Percentiles rank a stretch among this genome's conserved stretches.
Conservation (phyloP, 2,113 vertebrate genomes). For the Scalopus aquaticus region DNA sequence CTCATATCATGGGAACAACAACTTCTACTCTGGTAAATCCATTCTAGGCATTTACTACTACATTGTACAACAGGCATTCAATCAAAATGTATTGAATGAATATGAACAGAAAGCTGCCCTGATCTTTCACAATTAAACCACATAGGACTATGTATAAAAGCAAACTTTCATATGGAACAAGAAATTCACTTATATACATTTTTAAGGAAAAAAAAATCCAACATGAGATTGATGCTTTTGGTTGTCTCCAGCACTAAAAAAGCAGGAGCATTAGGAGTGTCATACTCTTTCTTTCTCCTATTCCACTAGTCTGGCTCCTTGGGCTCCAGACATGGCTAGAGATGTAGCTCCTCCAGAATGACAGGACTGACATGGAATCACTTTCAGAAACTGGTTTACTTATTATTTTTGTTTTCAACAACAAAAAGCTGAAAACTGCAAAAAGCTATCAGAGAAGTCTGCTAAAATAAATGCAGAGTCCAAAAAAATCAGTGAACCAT, state of each 20-base stretch:
- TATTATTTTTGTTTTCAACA: constrained; percentile 76
- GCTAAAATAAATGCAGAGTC: constrained; percentile 78
- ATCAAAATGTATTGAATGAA: not conserved
- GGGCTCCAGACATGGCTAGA: not conserved
- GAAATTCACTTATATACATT: not conserved
- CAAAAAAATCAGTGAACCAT: constrained; percentile 76
- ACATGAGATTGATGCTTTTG: not conserved
- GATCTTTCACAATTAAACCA: not conserved
- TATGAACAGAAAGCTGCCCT: not conserved
- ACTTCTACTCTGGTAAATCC: not conserved
- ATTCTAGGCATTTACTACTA: not conserved
- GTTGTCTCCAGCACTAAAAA: constrained; percentile 12
- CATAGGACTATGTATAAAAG: not conserved
- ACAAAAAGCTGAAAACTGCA: constrained; percentile 79
- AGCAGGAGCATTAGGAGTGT: not conserved
- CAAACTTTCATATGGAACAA: not conserved
- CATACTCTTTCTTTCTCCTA: not conserved
- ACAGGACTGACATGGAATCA: not conserved
- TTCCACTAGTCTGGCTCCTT: not conserved
- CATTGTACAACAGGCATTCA: not conserved
- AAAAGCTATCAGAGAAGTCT: constrained; percentile 72
- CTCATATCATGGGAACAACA: not conserved
- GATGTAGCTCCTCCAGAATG: not conserved
- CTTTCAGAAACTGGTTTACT: constrained; percentile 68
- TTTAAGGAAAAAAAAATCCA: constrained; percentile 26